A percentile compares a stretch with the other conserved stretches of the same genome.
These are phyloP conservation scores for Trypoxylon attenuatum DNA, from an alignment of 2,888 invertebrate species.

Conservation along the genomic window DNA sequence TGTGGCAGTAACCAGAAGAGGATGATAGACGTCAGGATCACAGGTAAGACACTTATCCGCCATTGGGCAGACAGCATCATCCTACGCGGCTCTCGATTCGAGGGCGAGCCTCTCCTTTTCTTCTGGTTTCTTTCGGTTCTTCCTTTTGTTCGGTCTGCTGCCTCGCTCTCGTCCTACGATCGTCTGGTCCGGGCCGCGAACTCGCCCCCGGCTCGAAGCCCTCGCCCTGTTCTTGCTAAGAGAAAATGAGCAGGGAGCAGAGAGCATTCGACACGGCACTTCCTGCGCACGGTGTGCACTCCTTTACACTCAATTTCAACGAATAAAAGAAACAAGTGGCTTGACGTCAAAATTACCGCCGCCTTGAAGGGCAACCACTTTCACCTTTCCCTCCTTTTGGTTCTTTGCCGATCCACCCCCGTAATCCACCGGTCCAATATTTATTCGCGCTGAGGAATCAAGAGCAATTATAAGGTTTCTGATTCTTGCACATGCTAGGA, in stretches of 20 bases:
- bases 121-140: neutral
- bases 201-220: constrained; percentile 14
- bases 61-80: neutral
- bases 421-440: no score
- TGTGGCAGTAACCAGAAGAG: no score
- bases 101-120: no score
- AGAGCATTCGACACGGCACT: constrained; percentile 52
- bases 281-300: constrained; percentile 42
- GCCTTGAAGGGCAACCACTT: no score
- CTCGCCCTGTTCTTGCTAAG: constrained; percentile 1
- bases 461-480: no score
- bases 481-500: no score
- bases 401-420: no score
- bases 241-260: constrained; percentile 52
- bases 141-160: neutral
- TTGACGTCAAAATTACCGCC: neutral
- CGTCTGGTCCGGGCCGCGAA: constrained; percentile 5
- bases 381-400: no score
- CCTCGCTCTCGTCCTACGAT: neutral
- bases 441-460: no score
- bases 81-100: neutral
- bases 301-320: neutral
- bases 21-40: no score
- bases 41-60: neutral
- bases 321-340: neutral